phyloP scores from a whole-genome alignment of 2,113 vertebrate genomes.

The Centrocercus urophasianus region DNA sequence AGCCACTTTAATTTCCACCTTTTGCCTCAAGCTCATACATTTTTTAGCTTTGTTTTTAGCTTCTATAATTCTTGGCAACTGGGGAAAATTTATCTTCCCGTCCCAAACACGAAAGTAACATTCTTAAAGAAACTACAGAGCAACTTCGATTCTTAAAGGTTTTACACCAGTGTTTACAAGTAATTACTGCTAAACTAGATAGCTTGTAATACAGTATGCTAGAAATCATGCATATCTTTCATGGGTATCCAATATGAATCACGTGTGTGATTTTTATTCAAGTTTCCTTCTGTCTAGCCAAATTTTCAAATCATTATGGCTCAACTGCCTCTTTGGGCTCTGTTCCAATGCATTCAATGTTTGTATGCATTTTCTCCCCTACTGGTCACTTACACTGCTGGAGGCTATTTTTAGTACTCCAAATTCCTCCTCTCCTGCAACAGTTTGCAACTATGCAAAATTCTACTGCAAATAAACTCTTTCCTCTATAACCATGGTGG shows the following conservation, averaged over 20 bases:
- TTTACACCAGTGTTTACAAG: conserved; percentile 1
- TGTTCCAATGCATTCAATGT: background rate
- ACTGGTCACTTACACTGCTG: conserved; percentile 21
- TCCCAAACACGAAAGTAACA: background rate
- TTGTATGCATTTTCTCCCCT: background rate
- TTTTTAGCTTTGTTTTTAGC: background rate
- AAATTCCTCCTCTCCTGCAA: background rate
- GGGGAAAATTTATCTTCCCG: background rate
- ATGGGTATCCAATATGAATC: background rate
- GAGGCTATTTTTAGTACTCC: conserved; percentile 19
- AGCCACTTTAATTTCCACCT: conserved; percentile 27
- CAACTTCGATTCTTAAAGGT: background rate
- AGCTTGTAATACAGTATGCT: conserved; percentile 12
- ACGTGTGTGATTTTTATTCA: conserved; percentile 38
- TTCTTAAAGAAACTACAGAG: background rate
- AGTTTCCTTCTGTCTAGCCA: conserved; percentile 53
- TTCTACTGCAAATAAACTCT: background rate
- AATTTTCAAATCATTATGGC: conserved; percentile 52
- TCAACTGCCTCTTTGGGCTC: background rate
- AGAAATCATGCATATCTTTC: conserved; percentile 26
- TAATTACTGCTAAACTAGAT: conserved; percentile 36
- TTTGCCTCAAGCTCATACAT: conserved; percentile 20
- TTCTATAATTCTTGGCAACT: conserved; percentile 4
- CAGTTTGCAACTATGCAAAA: background rate
- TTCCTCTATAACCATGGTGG: background rate